Percentiles rank a stretch among this genome's conserved stretches.
Conservation (phyloP, 92 coral and sea anemone species). For the Virgularia gustaviana region DNA sequence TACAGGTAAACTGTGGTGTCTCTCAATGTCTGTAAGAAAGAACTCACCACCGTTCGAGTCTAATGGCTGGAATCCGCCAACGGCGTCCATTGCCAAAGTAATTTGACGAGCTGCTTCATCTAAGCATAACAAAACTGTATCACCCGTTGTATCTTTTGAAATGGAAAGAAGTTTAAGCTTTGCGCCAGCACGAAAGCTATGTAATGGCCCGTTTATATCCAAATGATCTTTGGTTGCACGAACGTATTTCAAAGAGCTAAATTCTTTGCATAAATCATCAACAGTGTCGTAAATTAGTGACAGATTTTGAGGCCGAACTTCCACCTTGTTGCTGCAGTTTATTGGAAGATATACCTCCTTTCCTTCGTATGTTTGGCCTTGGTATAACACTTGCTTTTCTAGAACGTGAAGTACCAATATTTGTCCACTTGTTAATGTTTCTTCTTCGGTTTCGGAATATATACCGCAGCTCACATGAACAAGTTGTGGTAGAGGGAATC, state of each 20-base stretch:
- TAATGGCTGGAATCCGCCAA: too few relatives aligned
- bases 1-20: too few relatives aligned
- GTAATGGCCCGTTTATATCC: too few relatives aligned
- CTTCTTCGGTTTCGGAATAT: slow-evolving; percentile 92
- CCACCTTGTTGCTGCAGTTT: slow-evolving; percentile 83
- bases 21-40: too few relatives aligned
- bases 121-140: too few relatives aligned
- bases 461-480: slow-evolving; percentile 89
- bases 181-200: too few relatives aligned
- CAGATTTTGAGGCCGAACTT: slow-evolving; percentile 74
- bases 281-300: slow-evolving; percentile 79
- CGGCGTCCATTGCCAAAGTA: too few relatives aligned
- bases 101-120: too few relatives aligned
- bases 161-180: slow-evolving; percentile 67
- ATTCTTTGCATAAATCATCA: slow-evolving; percentile 54
- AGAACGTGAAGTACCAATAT: slow-evolving; percentile 68
- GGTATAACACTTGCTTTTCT: slow-evolving; percentile 74
- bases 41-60: too few relatives aligned
- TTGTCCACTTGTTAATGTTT: slow-evolving; percentile 91
- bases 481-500: slow-evolving; percentile 80
- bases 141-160: too few relatives aligned
- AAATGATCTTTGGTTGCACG: too few relatives aligned
- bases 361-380: slow-evolving; percentile 72
- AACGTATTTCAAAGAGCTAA: slow-evolving; percentile 59
- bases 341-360: slow-evolving; percentile 77